Evolutionary conservation across 2,797 vertebrate species (phyloP), one percentile per base, ranked within the genome.

Genomic region (Falco biarmicus): DNA sequence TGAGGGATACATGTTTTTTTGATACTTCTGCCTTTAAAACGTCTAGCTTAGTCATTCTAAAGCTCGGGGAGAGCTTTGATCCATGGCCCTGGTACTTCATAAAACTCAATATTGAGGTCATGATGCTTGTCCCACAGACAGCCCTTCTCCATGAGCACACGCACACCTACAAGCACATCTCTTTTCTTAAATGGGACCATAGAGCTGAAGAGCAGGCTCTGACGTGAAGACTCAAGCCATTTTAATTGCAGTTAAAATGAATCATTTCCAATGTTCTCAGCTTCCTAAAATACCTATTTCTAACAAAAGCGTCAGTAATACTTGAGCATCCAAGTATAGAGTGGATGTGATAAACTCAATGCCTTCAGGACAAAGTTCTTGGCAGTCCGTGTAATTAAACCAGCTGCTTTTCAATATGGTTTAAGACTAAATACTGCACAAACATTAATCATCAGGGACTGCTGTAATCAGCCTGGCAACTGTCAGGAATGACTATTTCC

Each of bases 361-460:
- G 92, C 95, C 96, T 96, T 77, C 84, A 94, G 94, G 95, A 94
- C 84, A 95, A 95, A 94, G 96, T 92, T 95, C 92, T 93, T 94
- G 93, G 71, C 92, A 95, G 88, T 26, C 56, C 0, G 0, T 95
- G 91, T 94, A 96, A 96, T 97, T 96, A 95, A 96, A 93, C 39
- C 90, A 95, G 90, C 86, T 95, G 95, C 71, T 95, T 95, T 96
- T 96, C 96, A 94, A 32, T 89, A 95, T 68, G 89, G 77, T 87
- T 95, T 94, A 94, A 95, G 71, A 92, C 86, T 95, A 95, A 97
- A 92, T 80, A 93, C 78, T 93, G 54, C 90, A 92, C 81, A 90
- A 96, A 94, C 92, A 91, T 87, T 95, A 95, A 96, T 95, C 94
- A 96, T n/a, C 41, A 70, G 92, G 71, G 93, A 93, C 88, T 90